Percentiles rank a stretch among this genome's conserved stretches.
Conservation (phyloP, 1,140 invertebrate species). For the Laodelphax striatellus region DNA sequence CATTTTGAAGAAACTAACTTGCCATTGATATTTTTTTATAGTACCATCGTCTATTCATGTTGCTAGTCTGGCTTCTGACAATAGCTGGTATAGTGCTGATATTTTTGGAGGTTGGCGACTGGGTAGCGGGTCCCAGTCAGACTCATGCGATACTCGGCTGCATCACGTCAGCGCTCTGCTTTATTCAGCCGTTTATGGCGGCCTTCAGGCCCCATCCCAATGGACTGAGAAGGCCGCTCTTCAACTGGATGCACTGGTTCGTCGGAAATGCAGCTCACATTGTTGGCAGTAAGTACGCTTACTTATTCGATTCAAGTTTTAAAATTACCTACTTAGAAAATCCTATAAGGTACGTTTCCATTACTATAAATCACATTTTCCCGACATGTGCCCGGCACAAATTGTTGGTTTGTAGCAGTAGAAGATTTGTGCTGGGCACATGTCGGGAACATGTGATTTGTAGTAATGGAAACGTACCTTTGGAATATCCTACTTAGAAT, state of each 20-base stretch:
- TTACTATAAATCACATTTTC: too few relatives aligned
- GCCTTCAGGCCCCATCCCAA: conserved; percentile 76
- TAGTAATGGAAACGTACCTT: too few relatives aligned
- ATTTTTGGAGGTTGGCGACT: conserved; percentile 68
- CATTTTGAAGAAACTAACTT: too few relatives aligned
- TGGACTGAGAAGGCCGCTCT: conserved; percentile 63
- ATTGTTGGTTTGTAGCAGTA: too few relatives aligned
- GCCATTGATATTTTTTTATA: conserved; percentile 32
- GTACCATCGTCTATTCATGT: conserved; percentile 79
- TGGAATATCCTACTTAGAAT: too few relatives aligned
- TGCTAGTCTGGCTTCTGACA: conserved; percentile 67
- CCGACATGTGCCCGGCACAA: too few relatives aligned
- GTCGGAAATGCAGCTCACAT: conserved; percentile 88
- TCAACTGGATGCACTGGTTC: conserved; percentile 93
- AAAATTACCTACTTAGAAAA: too few relatives aligned
- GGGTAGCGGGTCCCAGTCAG: conserved; percentile 51
- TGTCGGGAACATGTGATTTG: too few relatives aligned
- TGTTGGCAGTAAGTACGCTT: conserved; percentile 58
- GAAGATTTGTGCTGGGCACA: too few relatives aligned
- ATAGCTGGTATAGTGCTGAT: conserved; percentile 69
- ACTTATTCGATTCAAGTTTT: too few relatives aligned
- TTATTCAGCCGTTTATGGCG: conserved; percentile 81
- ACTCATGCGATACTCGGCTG: conserved; percentile 73
- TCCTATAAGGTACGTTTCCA: too few relatives aligned
- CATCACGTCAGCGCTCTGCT: conserved; percentile 64